These are phyloP conservation scores for Boulengeromyrus knoepffleri DNA, from an alignment of 2,113 vertebrate genomes.

Conservation along the genomic window DNA sequence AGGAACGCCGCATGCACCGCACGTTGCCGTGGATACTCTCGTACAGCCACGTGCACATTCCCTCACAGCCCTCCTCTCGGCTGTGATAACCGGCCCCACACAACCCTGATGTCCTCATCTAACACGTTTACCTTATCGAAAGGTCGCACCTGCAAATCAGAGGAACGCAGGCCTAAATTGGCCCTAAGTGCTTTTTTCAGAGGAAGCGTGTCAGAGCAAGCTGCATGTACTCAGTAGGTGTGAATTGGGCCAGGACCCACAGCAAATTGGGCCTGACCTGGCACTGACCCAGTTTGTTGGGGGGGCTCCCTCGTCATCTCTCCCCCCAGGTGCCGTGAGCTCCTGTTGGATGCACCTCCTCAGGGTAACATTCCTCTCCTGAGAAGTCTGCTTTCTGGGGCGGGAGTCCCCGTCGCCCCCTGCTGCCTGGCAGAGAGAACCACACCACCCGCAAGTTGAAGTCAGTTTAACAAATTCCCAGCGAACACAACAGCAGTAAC, in stretches of 20 bases:
- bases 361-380: background rate
- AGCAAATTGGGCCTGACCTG: constrained; percentile 1
- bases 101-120: background rate
- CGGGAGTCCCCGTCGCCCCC: background rate
- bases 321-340: background rate
- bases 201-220: background rate
- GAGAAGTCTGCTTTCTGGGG: background rate
- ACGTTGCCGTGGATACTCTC: background rate
- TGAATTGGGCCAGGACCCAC: background rate
- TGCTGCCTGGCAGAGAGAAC: background rate
- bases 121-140: background rate
- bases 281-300: background rate
- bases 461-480: background rate
- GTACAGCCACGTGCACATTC: background rate
- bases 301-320: background rate
- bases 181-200: background rate
- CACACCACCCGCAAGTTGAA: background rate
- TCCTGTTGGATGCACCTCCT: background rate
- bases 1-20: background rate
- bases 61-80: background rate
- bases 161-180: background rate
- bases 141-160: background rate
- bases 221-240: background rate
- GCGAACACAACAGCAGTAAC: background rate
- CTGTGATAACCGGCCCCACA: background rate